phyloP scores from a whole-genome alignment of 2,888 invertebrate species.

The Prenolepis imparis region DNA sequence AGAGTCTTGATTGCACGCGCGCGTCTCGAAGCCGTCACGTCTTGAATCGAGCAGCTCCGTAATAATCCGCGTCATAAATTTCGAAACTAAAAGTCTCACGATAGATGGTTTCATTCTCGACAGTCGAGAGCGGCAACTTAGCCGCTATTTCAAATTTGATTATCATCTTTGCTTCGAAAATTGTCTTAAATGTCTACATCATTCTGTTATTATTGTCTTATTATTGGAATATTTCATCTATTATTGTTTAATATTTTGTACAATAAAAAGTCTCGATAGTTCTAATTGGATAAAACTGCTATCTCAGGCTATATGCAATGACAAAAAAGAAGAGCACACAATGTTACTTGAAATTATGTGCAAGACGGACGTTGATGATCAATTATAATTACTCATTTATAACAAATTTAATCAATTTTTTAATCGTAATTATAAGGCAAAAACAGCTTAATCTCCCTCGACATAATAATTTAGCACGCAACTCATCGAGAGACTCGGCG shows the following conservation, averaged over 20 bases:
- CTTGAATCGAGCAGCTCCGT: neutral
- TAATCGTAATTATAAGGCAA: conserved; percentile 4
- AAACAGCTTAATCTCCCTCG: conserved; percentile 37
- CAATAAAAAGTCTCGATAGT: neutral
- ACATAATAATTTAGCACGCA: conserved; percentile 35
- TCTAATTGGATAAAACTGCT: neutral
- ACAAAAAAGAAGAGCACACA: neutral
- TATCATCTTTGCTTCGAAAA: neutral
- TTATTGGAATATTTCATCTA: neutral
- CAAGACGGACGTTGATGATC: neutral
- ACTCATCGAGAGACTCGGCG: conserved; percentile 35
- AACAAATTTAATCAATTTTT: conserved; percentile 5
- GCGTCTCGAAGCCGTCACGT: conserved; percentile 23
- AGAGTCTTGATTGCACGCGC: conserved; percentile 42
- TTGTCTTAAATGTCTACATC: neutral
- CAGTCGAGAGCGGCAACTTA: neutral
- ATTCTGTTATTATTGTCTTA: conserved; percentile 1
- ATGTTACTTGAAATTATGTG: neutral
- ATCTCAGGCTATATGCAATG: neutral
- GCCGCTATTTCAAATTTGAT: neutral
- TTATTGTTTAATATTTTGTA: neutral
- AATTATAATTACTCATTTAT: conserved; percentile 17
- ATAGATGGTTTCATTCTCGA: conserved; percentile 10
- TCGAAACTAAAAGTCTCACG: conserved; percentile 4
- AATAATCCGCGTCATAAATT: conserved; percentile 29